Evolutionary conservation across 2,797 vertebrate species (phyloP), one percentile per base, ranked within the genome.

Genomic region (Lerista edwardsae): DNA sequence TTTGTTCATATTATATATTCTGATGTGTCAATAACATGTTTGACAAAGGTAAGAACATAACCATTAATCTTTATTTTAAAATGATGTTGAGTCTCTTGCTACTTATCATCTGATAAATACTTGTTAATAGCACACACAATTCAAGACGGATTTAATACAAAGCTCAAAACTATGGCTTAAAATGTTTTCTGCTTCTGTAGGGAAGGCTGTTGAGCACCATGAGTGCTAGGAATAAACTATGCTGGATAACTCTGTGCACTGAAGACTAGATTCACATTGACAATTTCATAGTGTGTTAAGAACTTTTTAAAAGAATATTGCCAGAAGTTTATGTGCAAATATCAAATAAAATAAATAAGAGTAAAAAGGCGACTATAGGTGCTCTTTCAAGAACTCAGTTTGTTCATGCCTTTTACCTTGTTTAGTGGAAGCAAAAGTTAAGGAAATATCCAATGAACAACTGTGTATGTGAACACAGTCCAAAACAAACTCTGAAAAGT

Each of bases 11-110:
- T 84, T 72, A 76, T 0, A 0, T 89, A 82, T 84, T 39, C 0
- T 89, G 84, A 85, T 0, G 11, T 91, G 86, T 87, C 91, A 89
- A 9, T 89, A 92, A 89, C 90, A 55, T 90, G 84, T 92, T 89
- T 95, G 93, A 92, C 90, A 94, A 71, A 82, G 84, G 83, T 77
- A 90, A 86, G 85, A 87, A 76, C 76, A 75, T 67, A 87, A 90
- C 83, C 87, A 62, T 86, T 91, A 86, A 82, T 90, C 79, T 87
- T 12, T 62, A 88, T 93, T 91, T 89, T 44, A 68, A 68, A 91
- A 90, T 80, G 83, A 83, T 12, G 55, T 89, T 83, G 75, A 90
- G 44, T 83, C 14, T 91, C 2, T 39, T 84, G 39, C 67, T 92
- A 71, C 90, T 93, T 93, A 65, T n/a, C 83, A 68, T 36, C 88